Percentiles rank a stretch among this genome's conserved stretches.
Evolutionary conservation across 2,888 invertebrate genomes (phyloP).

Genomic region (Stenolophus ochropezus): DNA sequence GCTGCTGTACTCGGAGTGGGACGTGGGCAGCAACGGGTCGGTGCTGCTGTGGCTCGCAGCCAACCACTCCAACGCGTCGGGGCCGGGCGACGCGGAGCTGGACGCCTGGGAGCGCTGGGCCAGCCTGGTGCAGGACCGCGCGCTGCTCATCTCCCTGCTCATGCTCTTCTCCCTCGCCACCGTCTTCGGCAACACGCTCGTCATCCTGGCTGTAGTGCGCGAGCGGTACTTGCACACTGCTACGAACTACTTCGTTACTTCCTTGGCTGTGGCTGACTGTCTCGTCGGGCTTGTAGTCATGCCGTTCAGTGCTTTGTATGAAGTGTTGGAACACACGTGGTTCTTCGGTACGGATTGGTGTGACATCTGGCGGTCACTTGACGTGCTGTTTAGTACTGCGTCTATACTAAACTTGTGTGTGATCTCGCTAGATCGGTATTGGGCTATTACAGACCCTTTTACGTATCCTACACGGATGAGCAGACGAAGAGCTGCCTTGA

Average conservation of each 20-base stretch:
- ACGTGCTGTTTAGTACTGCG: conserved; percentile 97
- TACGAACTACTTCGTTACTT: conserved; percentile 98
- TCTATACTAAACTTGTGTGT: conserved; percentile 98
- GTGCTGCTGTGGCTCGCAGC: conserved; percentile 48
- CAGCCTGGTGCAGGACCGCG: conserved; percentile 81
- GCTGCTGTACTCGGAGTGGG: conserved; percentile 60
- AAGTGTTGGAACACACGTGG: conserved; percentile 93
- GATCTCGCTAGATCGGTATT: conserved; percentile 96
- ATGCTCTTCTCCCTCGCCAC: conserved; percentile 93
- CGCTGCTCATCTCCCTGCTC: conserved; percentile 86
- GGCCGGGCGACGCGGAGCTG: conserved; percentile 61
- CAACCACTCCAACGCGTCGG: conserved; percentile 25
- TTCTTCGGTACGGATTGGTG: conserved; percentile 97
- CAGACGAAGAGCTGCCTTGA: conserved; percentile 86
- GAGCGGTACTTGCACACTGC: conserved; percentile 97
- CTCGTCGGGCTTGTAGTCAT: conserved; percentile 97
- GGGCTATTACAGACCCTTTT: conserved; percentile 99
- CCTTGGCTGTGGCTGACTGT: conserved; percentile 96
- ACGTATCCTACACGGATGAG: conserved; percentile 98
- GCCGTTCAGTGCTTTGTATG: conserved; percentile 96
- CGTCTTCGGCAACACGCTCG: conserved; percentile 95
- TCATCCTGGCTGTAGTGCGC: conserved; percentile 93
- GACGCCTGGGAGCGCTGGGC: conserved; percentile 73
- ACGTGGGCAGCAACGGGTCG: conserved; percentile 61
- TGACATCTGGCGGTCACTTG: conserved; percentile 97